Base-by-base conservation (phyloP, 2,888 invertebrate species). In the Mellilla xanthometata region DNA sequence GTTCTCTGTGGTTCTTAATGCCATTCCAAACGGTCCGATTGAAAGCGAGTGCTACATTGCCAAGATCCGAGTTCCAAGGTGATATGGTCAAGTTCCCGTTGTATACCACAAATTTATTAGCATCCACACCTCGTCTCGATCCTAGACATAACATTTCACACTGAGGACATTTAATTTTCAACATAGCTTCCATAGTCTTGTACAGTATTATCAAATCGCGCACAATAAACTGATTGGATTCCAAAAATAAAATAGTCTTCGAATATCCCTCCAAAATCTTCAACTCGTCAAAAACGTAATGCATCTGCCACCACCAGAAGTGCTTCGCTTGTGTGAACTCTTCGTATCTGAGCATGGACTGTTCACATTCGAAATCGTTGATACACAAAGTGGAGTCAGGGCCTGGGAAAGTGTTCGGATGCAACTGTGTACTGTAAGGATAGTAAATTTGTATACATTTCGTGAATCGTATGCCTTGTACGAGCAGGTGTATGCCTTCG, bases 241-340 rank as follows among this genome's bases (percentile, higher is more conserved):
- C 50, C 8, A 72, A 41, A 48, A 74, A 58, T 51, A 73, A 36
- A 32, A 77, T 30, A 19, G 57, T 39, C 3, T 52, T 38, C 3
- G 68, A 24, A 34, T 62, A 40, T 45, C 51, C 19, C 12, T 56
- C 28, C 0, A 45, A 55, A 0, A 51, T 46, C 13, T 54, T 39
- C 8, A 77, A 15, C 34, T 65, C 38, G 13, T 76, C 68, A 41
- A 80, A 80, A 0, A 80, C 59, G 10, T 64, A 62, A 29, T 66
- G 72, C 2, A 56, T 47, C 42, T 65, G 70, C 81, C 75, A 80
- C 81, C 76, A 81, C 78, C 72, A 76, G 33, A 69, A 70, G 11
- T 69, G 68, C 39, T 79, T 80, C 2, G 43, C 33, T 36, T 80
- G 79, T 2, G 62, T 62, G 3, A 63, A 49, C 0, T 27, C 32